These are phyloP conservation scores for Pangasius sanitwongsei DNA, from an alignment of 2,797 vertebrate species.

Conservation along the genomic window DNA sequence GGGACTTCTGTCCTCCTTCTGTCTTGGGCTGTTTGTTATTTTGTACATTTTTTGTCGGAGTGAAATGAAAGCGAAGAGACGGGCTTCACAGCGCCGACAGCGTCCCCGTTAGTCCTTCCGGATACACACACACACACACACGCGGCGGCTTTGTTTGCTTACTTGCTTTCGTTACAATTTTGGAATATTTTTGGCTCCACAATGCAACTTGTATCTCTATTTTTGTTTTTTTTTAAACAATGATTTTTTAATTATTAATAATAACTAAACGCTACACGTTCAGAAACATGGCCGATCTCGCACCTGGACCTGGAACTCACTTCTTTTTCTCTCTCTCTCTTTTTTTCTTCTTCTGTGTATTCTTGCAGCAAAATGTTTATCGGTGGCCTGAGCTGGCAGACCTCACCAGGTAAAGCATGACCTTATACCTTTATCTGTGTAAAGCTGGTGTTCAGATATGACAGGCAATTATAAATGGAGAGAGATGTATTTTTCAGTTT, in stretches of 20 bases:
- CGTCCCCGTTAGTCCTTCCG: slow-evolving; percentile 71
- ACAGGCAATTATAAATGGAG: background rate
- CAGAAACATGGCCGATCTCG: slow-evolving; percentile 93
- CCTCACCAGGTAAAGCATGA: slow-evolving; percentile 92
- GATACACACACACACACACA: slow-evolving; percentile 65
- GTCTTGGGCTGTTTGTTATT: slow-evolving; percentile 69
- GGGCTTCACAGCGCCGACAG: slow-evolving; percentile 2
- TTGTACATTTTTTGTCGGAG: slow-evolving; percentile 62
- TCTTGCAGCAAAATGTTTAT: slow-evolving; percentile 98
- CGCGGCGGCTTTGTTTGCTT: slow-evolving; percentile 18
- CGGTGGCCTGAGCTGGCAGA: slow-evolving; percentile 98
- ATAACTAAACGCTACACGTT: slow-evolving; percentile 79
- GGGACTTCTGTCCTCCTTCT: background rate
- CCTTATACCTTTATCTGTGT: slow-evolving; percentile 2
- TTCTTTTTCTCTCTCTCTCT: slow-evolving; percentile 82
- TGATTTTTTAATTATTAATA: background rate
- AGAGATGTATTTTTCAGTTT: slow-evolving; percentile 63
- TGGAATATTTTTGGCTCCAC: background rate
- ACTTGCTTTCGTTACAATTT: slow-evolving; percentile 10
- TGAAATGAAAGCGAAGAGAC: slow-evolving; percentile 30
- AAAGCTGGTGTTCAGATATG: slow-evolving; percentile 2
- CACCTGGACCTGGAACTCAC: slow-evolving; percentile 86
- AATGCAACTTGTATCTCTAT: slow-evolving; percentile 14
- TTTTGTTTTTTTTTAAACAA: background rate
- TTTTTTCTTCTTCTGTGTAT: slow-evolving; percentile 65